Evolutionary conservation across 2,113 vertebrate genomes (phyloP), one percentile per base, ranked within the genome.

Genomic region (Morone chrysops): DNA sequence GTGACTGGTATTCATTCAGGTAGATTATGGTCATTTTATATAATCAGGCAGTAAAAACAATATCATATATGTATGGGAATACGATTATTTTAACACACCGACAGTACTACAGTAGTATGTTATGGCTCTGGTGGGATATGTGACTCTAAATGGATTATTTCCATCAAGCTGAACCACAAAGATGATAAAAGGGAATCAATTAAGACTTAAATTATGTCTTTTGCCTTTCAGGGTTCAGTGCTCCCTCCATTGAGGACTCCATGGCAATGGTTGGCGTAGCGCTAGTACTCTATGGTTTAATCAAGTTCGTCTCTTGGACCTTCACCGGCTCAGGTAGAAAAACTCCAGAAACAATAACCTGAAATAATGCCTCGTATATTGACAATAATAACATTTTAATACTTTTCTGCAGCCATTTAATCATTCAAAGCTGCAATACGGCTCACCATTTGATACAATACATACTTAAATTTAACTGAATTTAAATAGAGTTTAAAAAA

Each of bases 261-360:
- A 96, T 96, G 95, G 94, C 93, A 0, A 95, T 96, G 95, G 94
- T 96, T 1, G 95, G 93, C 1, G 94, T 96, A 54, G 95, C 95
- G 0, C 84, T 96, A 2, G 84, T 93, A 31, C 95, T 96, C 65
- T 96, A 96, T 4, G 95, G 95, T 11, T 70, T 95, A 2, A 94
- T 96, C 62, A 96, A 94, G 85, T 60, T 96, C 8, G 72, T 93
- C 40, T 95, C 86, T 9, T 95, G 95, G 95, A 94, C 86, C 0
- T 87, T 95, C 31, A 87, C 61, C 25, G 71, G 90, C 75, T 91
- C 92, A 82, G 95, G 95, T 96, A 89, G 41, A 1, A 45, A 62
- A 36, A 14, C 50, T 20, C 40, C 9, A 59, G 1, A 48, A 62
- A 45, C 45, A 61, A 18, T 1, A 50, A 56, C 0, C 0, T 6